Base-by-base conservation (phyloP, 1,140 invertebrate species). In the Drosophila burlai region DNA sequence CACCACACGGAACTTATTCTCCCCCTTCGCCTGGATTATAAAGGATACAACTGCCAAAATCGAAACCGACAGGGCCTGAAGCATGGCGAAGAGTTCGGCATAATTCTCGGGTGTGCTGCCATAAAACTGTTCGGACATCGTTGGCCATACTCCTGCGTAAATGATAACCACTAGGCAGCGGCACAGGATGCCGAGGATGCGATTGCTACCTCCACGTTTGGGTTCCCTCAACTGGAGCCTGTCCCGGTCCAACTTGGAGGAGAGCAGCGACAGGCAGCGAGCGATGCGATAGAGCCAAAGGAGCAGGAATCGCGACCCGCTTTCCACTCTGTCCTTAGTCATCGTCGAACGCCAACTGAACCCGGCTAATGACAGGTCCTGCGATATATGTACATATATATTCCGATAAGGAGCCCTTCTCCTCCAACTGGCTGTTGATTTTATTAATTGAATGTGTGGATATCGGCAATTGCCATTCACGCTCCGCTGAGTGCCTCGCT, bases 401-500 rank as follows among this genome's bases (percentile, higher is more conserved):
- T 50, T 46, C 58, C 55, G 76, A 79, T 79, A 79, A 79, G 76
- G 68, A 71, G 40, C 18, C 40, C 21, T 73, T 18, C 18, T 43
- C 34, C 16, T 18, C 34, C 21, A 31, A 38, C 38, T 59, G 40
- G 73, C 65, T 81, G 78, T 90, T 84, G 86, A 90, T 90, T 90
- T 90, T 80, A 90, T 90, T 90, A 90, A 90, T 90, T 90, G 82
- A 90, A 90, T 90, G 79, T 80, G 85, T 84, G 62, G 85, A 90
- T 90, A 90, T 90, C 82, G 76, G 79, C 82, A 90, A 90, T 90
- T 82, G 85, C 64, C 75, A 82, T 90, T 90, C 85, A 90, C 85
- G 85, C 86, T 90, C 84, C 55, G 72, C 79, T 91, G 85, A 85
- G 80, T 87, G 83, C 72, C 64, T 82, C 64, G 85, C 82, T 89